These are phyloP conservation scores for Bibio marci DNA, from an alignment of 2,888 invertebrate species.

Conservation along the genomic window DNA sequence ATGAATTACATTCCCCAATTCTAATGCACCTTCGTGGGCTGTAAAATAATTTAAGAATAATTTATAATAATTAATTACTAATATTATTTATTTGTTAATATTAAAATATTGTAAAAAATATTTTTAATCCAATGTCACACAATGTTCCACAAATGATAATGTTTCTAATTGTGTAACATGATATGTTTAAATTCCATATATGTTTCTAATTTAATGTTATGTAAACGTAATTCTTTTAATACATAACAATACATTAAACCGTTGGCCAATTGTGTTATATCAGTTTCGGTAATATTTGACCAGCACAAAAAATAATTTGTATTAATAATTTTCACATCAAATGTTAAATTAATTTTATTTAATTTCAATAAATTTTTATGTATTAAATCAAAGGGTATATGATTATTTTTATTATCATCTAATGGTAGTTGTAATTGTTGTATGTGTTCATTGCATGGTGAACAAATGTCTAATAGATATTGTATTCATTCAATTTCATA, in stretches of 20 bases:
- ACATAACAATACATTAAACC: conserved; percentile 25
- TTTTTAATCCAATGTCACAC: conserved; percentile 23
- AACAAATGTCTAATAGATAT: conserved; percentile 23
- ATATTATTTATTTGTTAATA: conserved; percentile 26
- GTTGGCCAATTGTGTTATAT: conserved; percentile 19
- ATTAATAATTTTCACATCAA: conserved; percentile 24
- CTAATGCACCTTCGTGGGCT: conserved; percentile 24
- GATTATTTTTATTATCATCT: conserved; percentile 20
- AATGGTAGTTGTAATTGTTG: conserved; percentile 23
- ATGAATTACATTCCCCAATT: conserved; percentile 19
- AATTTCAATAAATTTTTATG: conserved; percentile 26
- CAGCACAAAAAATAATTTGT: conserved; percentile 25
- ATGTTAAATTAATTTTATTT: conserved; percentile 23
- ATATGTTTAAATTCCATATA: too few relatives aligned
- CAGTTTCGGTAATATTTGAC: conserved; percentile 22
- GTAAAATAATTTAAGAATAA: neutral
- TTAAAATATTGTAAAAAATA: conserved; percentile 20
- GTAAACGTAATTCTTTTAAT: conserved; percentile 22
- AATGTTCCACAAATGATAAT: conserved; percentile 22
- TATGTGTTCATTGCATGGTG: conserved; percentile 24
- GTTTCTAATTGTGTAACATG: conserved; percentile 19
- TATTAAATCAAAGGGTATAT: conserved; percentile 29
- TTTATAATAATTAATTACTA: conserved; percentile 13
- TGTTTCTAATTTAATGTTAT: conserved; percentile 23
- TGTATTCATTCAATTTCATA: conserved; percentile 24